Evolutionary conservation across 2,797 vertebrate genomes (phyloP), one percentile per base, ranked within the genome.

Genomic region (Xenentodon cancila): DNA sequence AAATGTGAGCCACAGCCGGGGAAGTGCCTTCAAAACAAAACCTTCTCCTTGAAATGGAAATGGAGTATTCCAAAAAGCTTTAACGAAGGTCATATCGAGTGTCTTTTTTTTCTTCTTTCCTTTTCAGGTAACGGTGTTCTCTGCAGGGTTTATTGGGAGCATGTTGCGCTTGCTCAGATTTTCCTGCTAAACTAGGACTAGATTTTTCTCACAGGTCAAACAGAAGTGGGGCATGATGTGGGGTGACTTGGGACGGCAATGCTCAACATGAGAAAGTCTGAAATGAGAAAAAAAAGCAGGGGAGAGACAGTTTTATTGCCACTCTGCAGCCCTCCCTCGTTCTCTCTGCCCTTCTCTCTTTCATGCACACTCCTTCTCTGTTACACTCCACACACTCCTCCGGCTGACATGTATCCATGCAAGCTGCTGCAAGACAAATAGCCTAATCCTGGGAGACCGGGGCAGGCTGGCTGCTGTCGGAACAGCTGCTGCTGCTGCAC

Each of bases 351-450:
- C 44, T n/a, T 9, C 30, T 40, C 44, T 27, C 30, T 51, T 16
- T 48, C 46, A 34, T 64, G 22, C 53, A 21, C 32, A 44, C 59
- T 13, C 22, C 7, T 32, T 49, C 50, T 53, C 47, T 9, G 16
- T 47, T 47, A 46, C 47, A 17, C 34, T 57, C 25, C 43, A 16
- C 42, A 44, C 58, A 48, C 64, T 51, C 64, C 18, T 40, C 42
- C 49, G 68, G 77, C 82, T 68, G 67, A 80, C 82, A 87, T 76
- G 80, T 73, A 84, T 82, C 81, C 79, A 77, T 78, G 81, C 82
- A 80, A 77, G 46, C 84, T 89, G 82, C 84, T 86, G 82, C 86
- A 89, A 85, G 79, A 85, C 85, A 84, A 86, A 89, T 58, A 85
- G 72, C 76, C 81, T 18, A 61, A 75, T 84, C 87, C 85, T 74